Base-by-base conservation (phyloP, 2,888 invertebrate genomes). In the Encarsia formosa region DNA sequence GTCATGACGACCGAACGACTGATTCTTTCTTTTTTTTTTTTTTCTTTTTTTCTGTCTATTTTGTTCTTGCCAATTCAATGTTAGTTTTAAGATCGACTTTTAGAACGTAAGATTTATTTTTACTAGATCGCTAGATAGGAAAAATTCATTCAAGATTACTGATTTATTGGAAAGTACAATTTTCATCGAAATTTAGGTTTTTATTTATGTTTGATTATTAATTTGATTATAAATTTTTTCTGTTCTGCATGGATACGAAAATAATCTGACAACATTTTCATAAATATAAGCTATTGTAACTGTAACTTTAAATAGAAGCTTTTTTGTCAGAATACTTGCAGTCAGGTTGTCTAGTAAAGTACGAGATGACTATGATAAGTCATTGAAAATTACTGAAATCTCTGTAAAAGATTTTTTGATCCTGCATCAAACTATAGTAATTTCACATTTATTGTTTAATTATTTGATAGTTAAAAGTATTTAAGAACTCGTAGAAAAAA, bases 1-100 rank as follows among this genome's bases (percentile, higher is more conserved):
- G 52, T 54, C 54, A 52, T 47, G 31, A 56, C 46, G 59, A 60
- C 63, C 62, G 60, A 69, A 67, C 63, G 66, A 69, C 67, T 68
- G 67, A 69, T 66, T 65, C 58, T 57, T 63, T 60, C 62, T 62
- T 59, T 40, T 53, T 46, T 31, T 34, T 42, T 42, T 42, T 41
- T 61, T 59, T 39, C 51, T 45, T 34, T 32, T 40, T 40, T 46
- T 40, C 42, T 39, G 49, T 47, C 48, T 42, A 59, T 57, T 61
- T 58, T 65, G 63, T 63, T 68, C 68, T 71, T 70, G 65, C 69
- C 71, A 71, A 73, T 72, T 70, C 64, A 71, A 72, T 63, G 63
- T 61, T 71, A 70, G 65, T 68, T 64, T 63, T 71, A 70, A 69
- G 69, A 43, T 56, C 58, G 57, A 59, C 46, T 52, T 51, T 47